Percentiles rank a stretch among this genome's conserved stretches.
Conservation (phyloP, 2,113 vertebrate genomes). For the Hirundichthys speculiger region DNA sequence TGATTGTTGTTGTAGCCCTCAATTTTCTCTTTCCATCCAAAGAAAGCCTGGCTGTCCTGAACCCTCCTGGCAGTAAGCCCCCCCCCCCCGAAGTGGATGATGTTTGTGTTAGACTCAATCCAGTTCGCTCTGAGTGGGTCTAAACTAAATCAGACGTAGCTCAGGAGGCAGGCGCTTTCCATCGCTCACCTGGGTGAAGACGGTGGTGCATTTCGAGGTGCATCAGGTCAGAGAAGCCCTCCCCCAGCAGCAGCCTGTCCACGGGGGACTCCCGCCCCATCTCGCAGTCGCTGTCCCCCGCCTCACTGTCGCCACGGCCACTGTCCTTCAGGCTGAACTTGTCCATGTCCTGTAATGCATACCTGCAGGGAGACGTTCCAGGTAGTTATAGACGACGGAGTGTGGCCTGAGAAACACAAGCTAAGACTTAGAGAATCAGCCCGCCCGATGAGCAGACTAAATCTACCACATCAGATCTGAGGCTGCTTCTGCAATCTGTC, state of each 20-base stretch:
- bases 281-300: slow-evolving; percentile 98
- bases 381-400: slow-evolving; percentile 32
- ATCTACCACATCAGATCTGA: slow-evolving; percentile 47
- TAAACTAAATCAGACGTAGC: neutral
- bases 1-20: too few species aligned
- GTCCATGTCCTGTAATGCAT: slow-evolving; percentile 98
- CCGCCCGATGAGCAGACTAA: slow-evolving; percentile 30
- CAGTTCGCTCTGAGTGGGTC: neutral
- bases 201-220: slow-evolving; percentile 92
- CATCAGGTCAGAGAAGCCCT: slow-evolving; percentile 98
- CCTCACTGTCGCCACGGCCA: slow-evolving; percentile 97
- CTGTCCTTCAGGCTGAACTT: slow-evolving; percentile 99
- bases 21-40: too few species aligned
- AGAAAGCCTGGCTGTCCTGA: too few species aligned
- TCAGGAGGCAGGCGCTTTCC: neutral
- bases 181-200: slow-evolving; percentile 92
- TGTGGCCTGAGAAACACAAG: neutral
- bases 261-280: slow-evolving; percentile 97
- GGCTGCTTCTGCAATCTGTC: slow-evolving; percentile 47
- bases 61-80: too few species aligned
- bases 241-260: slow-evolving; percentile 95
- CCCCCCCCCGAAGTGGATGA: too few species aligned
- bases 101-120: neutral
- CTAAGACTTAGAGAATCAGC: slow-evolving; percentile 24
- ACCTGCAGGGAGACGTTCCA: slow-evolving; percentile 74